phyloP scores from a whole-genome alignment of 2,113 vertebrate genomes.

The Casuarius casuarius region DNA sequence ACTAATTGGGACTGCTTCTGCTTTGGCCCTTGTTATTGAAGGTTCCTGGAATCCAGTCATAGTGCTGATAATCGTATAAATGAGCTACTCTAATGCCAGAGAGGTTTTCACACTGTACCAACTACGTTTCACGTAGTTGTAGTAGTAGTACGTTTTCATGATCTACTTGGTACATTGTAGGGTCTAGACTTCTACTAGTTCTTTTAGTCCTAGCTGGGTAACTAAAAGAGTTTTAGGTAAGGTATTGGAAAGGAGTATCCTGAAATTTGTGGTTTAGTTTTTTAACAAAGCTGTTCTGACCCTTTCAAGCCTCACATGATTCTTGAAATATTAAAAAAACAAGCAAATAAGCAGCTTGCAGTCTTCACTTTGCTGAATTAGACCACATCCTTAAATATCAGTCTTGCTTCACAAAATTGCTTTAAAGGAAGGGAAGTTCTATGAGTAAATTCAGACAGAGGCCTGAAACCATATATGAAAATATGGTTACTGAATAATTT shows the following conservation, averaged over 20 bases:
- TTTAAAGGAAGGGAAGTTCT: background rate
- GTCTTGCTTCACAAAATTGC: background rate
- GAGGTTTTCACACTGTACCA: too few species aligned
- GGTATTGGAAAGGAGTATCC: background rate
- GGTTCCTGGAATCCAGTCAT: background rate
- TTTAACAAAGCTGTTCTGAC: too few species aligned
- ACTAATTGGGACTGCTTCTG: background rate
- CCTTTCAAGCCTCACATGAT: background rate
- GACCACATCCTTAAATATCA: background rate
- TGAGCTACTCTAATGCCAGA: background rate
- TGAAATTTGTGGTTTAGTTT: background rate
- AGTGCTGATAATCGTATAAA: background rate
- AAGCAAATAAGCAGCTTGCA: background rate
- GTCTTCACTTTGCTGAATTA: background rate
- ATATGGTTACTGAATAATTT: background rate
- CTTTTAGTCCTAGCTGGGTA: background rate
- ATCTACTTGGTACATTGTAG: background rate
- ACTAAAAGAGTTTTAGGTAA: background rate
- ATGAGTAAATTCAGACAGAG: background rate
- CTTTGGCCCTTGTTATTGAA: background rate
- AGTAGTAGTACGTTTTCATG: background rate
- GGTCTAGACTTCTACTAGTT: background rate
- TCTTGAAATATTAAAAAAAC: background rate
- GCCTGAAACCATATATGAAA: background rate
- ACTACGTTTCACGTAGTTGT: background rate